phyloP scores from a whole-genome alignment of 2,888 invertebrate genomes.

The Hemistola chrysoprasaria region DNA sequence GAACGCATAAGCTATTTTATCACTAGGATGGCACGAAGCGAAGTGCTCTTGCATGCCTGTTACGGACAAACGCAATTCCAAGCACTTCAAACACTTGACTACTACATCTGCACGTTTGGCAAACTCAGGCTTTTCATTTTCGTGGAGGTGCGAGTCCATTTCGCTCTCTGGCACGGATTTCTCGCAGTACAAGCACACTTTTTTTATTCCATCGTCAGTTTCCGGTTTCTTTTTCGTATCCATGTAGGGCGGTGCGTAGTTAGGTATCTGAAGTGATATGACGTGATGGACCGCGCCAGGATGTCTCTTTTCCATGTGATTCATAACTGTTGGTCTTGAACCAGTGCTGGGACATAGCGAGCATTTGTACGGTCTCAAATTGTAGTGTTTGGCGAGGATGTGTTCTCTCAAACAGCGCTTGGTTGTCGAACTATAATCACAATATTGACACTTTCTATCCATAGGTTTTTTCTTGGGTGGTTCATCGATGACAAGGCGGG shows the following conservation, averaged over 20 bases:
- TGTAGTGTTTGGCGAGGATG: conserved; percentile 65
- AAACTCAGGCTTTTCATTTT: conserved; percentile 40
- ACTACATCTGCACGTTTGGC: conserved; percentile 58
- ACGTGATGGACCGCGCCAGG: conserved; percentile 26
- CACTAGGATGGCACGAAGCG: conserved; percentile 37
- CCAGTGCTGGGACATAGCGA: conserved; percentile 57
- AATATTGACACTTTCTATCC: conserved; percentile 48
- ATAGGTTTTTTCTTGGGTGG: conserved; percentile 18
- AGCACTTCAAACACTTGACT: conserved; percentile 70
- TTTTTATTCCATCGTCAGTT: conserved; percentile 22
- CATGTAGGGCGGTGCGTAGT: conserved; percentile 8
- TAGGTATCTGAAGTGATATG: conserved; percentile 35
- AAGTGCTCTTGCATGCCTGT: conserved; percentile 59
- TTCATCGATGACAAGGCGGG: conserved; percentile 52
- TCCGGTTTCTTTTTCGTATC: background rate
- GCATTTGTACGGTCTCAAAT: conserved; percentile 67
- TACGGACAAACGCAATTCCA: conserved; percentile 48
- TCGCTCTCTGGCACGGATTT: conserved; percentile 38
- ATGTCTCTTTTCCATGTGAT: conserved; percentile 57
- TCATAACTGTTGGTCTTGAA: conserved; percentile 40
- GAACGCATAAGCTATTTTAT: conserved; percentile 46
- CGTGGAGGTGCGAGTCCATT: conserved; percentile 43
- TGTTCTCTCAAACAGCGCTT: conserved; percentile 56
- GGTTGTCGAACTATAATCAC: conserved; percentile 34
- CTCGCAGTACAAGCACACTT: conserved; percentile 60